Base-by-base conservation (phyloP, 2,797 vertebrate species). In the Micromesistius poutassou region DNA sequence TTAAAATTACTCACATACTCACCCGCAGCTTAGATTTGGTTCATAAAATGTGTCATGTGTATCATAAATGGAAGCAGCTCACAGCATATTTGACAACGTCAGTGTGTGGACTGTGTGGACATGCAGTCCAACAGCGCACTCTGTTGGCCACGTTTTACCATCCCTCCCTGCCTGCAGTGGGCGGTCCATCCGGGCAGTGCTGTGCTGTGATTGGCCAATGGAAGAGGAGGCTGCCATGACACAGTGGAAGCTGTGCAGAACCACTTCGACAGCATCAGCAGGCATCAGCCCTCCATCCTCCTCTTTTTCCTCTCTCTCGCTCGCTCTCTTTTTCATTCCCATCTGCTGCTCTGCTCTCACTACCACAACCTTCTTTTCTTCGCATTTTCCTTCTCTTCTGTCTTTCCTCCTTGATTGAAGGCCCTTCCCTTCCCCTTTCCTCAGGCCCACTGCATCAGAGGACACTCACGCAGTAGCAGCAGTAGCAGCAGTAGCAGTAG, bases 141-240 rank as follows among this genome's bases (percentile, higher is more conserved):
- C 91, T 92, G 86, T 85, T 87, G 89, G 90, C 68, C 75, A 81
- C 84, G 36, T 77, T 79, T 30, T 81, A 75, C 30, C n/a, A n/a
- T 81, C 76, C 82, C 83, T 80, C 81, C 85, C 91, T 88, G 93
- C 92, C 95, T 95, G 95, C 95, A 96, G 93, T 94, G 94, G 94
- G 95, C 85, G 91, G 91, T 83, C 91, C 85, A 82, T 73, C 55
- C 12, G 68, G 46, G 86, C 87, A 89, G 87, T 90, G 85, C 89
- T 83, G 80, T 8, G 38, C 81, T 42, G 50, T 79, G 82, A 94
- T 94, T 91, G 93, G 94, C 82, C 82, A 70, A 84, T 81, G 78
- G 76, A 89, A 90, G 91, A 94, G 94, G 94, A 93, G 95, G 94
- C 92, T 93, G 94, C 91, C 87, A 92, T 93, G 92, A 90, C 94